Base-by-base conservation (phyloP, 2,888 invertebrate genomes). In the Tetramorium bicarinatum region DNA sequence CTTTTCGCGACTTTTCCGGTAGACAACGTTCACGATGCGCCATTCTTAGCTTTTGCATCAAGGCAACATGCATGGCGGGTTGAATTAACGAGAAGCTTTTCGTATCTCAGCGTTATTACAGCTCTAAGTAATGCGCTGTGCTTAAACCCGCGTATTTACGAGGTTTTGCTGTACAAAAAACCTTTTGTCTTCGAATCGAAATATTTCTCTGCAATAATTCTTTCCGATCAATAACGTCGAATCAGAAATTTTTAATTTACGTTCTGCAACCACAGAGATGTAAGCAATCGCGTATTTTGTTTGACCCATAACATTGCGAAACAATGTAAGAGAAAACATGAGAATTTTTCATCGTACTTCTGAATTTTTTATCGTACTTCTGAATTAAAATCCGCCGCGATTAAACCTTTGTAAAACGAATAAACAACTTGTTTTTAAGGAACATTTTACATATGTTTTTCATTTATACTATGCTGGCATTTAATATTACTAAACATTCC, bases 11-110 rank as follows among this genome's bases (percentile, higher is more conserved):
- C 81, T 85, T 85, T 83, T 85, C 77, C 67, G 25, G 11, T 49
- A 71, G 56, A 44, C 64, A 29, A 84, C 79, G 38, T 75, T 64
- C 81, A 81, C 74, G 82, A 85, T 77, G 72, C 80, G 71, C 41
- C 29, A 56, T 64, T 79, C 59, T 81, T 66, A n/a, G 49, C 41
- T 74, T 81, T 86, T 82, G 77, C 49, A 69, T 41, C 67, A 34
- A 34, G 62, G 74, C 69, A 29, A 59, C 85, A 71, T 81, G 64
- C 72, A 80, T 83, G 66, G 64, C 76, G 83, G 80, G 79, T 69
- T 87, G 87, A 87, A 88, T 88, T 89, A 89, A 89, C 89, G 89
- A 89, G 88, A 76, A 67, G 61, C 81, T 85, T 84, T 89, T 84
- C 84, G 84, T 79, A 83, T 88, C 62, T 69, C 64, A 69, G 62